Conservation (phyloP, 1,140 invertebrate genomes). For the Venustaconcha ellipsiformis region DNA sequence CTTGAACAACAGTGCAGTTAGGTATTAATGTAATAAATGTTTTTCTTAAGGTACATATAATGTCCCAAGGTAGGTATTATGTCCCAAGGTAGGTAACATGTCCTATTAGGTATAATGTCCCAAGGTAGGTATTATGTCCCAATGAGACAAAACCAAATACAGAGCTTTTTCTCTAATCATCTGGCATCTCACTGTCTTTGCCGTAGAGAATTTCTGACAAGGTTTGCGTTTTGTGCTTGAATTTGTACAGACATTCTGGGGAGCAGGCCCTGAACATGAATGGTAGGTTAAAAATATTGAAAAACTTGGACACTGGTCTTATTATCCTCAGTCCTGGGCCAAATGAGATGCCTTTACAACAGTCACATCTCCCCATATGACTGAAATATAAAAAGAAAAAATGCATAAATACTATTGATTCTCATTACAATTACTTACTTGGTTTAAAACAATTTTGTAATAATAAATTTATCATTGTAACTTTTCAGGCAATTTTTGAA, state of each 20-base stretch:
- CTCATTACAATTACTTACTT: no score
- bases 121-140: no score
- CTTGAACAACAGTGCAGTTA: no score
- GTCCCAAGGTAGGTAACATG: no score
- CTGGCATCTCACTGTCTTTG: neutral
- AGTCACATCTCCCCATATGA: conserved; percentile 54
- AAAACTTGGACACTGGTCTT: conserved; percentile 62
- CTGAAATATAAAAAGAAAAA: conserved; percentile 40
- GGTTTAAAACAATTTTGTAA: no score
- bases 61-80: no score
- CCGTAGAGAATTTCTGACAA: conserved; percentile 53
- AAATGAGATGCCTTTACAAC: conserved; percentile 60
- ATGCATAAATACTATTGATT: neutral
- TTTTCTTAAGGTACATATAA: no score
- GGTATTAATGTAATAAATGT: no score
- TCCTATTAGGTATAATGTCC: no score
- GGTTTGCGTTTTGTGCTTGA: conserved; percentile 50
- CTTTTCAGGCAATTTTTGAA: no score
- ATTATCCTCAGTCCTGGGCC: conserved; percentile 65
- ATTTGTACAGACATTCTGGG: conserved; percentile 52
- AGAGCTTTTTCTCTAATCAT: neutral
- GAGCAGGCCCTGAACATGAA: conserved; percentile 66
- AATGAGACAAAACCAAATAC: no score
- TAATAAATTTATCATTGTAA: no score
- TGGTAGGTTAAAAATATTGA: conserved; percentile 64